phyloP scores from a whole-genome alignment of 2,797 vertebrate species.

The Chaunax sp. region DNA sequence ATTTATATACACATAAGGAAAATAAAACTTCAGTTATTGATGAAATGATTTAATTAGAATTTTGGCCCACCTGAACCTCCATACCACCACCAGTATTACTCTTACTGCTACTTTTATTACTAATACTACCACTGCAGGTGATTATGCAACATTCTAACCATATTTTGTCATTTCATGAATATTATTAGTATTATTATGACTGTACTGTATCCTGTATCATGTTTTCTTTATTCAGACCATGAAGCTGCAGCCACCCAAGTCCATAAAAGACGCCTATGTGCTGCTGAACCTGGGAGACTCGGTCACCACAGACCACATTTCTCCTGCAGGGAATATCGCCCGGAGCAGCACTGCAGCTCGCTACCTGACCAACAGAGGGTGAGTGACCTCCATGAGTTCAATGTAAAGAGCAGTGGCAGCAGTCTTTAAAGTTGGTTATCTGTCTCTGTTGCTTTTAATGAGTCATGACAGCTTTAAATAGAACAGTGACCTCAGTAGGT shows the following conservation, averaged over 20 bases:
- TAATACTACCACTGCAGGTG: too few relatives aligned
- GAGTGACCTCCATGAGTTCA: conserved; percentile 40
- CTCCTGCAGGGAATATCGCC: conserved; percentile 98
- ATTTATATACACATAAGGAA: too few relatives aligned
- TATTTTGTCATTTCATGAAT: too few relatives aligned
- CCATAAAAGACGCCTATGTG: conserved; percentile 89
- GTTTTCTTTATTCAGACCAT: conserved; percentile 81
- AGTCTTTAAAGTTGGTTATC: too few relatives aligned
- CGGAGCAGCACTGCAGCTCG: conserved; percentile 94
- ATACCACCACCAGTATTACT: too few relatives aligned
- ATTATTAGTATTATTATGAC: too few relatives aligned
- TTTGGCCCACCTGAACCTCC: too few relatives aligned
- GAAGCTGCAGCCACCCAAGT: conserved; percentile 83
- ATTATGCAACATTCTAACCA: too few relatives aligned
- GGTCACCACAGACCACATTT: conserved; percentile 98
- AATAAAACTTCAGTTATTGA: too few relatives aligned
- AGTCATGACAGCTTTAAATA: too few relatives aligned
- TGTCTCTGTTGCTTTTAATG: not conserved
- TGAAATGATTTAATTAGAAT: too few relatives aligned
- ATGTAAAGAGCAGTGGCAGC: not conserved
- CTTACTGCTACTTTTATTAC: not conserved
- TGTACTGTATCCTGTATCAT: not conserved
- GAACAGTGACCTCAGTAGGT: too few relatives aligned
- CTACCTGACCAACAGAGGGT: conserved; percentile 91
- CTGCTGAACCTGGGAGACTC: conserved; percentile 96